phyloP scores from a whole-genome alignment of 2,797 vertebrate genomes.

The Ceyx erithaca region DNA sequence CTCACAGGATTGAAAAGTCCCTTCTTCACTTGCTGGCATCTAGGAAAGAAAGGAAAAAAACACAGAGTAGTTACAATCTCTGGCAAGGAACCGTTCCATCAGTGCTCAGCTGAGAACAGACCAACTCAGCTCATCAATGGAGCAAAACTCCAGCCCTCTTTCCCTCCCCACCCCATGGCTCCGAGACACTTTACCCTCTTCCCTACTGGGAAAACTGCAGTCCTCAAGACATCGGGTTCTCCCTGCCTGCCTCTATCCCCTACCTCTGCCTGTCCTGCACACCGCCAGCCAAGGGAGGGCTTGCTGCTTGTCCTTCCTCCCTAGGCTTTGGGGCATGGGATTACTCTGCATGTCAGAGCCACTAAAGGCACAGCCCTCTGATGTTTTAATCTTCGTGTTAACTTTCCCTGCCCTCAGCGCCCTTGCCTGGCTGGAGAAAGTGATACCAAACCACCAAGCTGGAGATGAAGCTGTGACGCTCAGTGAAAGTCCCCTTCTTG shows the following conservation, averaged over 20 bases:
- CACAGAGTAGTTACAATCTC: neutral
- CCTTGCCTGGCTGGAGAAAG: slow-evolving; percentile 68
- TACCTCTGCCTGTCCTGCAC: slow-evolving; percentile 46
- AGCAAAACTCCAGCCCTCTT: neutral
- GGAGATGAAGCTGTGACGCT: neutral
- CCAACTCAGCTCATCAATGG: neutral
- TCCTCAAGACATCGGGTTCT: neutral
- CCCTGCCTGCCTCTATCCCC: neutral
- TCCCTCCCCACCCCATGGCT: neutral
- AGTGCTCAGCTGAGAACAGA: neutral
- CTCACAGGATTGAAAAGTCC: neutral
- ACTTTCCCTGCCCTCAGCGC: slow-evolving; percentile 70
- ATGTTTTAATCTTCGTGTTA: slow-evolving; percentile 78
- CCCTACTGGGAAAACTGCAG: rapidly evolving
- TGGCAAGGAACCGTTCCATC: neutral
- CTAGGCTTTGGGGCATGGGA: slow-evolving; percentile 74
- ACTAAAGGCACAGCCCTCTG: slow-evolving; percentile 76
- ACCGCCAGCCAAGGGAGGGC: slow-evolving; percentile 40
- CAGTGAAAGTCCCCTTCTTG: neutral
- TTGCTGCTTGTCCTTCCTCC: slow-evolving; percentile 33
- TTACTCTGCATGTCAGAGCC: slow-evolving; percentile 77
- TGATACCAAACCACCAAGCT: slow-evolving; percentile 54
- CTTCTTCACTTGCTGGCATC: neutral
- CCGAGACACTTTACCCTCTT: neutral
- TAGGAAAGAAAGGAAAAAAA: slow-evolving; percentile 27